Conservation (phyloP, 2,113 vertebrate species). For the Procavia capensis region DNA sequence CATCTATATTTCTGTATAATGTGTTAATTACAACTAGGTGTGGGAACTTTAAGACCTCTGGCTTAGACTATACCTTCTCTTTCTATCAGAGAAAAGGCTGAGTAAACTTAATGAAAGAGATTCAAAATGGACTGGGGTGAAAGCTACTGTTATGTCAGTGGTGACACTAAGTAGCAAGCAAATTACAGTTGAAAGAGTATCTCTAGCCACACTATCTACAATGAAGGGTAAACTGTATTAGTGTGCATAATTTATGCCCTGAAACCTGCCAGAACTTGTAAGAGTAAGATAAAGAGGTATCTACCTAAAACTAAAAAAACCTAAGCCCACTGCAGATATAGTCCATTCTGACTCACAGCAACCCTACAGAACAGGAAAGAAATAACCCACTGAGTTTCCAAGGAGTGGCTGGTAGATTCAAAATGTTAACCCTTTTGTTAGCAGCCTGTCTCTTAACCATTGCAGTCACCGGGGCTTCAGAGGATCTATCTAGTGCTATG, state of each 20-base stretch:
- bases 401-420: no score
- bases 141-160: background rate
- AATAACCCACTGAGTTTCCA: no score
- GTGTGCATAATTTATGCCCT: background rate
- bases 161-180: background rate
- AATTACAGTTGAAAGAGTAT: background rate
- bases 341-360: no score
- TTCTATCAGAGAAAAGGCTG: background rate
- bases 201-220: background rate
- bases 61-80: slow-evolving; percentile 44
- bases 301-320: no score
- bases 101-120: slow-evolving; percentile 34
- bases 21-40: background rate
- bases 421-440: no score
- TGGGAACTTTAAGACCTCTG: background rate
- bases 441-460: no score
- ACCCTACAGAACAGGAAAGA: no score
- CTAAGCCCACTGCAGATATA: no score
- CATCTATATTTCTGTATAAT: background rate
- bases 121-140: background rate
- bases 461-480: no score
- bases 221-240: background rate
- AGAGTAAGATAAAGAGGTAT: background rate
- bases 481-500: background rate
- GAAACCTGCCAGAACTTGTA: background rate